Evolutionary conservation across 2,113 vertebrate species (phyloP).

Genomic region (Columba livia): DNA sequence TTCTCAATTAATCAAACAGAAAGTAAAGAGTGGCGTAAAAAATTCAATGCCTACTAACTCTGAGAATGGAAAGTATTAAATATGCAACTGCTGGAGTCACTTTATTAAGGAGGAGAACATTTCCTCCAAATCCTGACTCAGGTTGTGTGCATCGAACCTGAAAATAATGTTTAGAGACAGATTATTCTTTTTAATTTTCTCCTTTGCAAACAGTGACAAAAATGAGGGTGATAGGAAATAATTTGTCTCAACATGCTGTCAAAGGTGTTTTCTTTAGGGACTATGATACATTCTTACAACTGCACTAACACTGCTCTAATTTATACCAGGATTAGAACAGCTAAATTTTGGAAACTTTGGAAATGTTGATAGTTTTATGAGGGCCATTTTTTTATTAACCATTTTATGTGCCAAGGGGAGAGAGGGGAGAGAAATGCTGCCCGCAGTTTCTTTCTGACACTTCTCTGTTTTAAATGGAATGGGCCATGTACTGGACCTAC

Average conservation of each 20-base stretch:
- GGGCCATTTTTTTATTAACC: neutral
- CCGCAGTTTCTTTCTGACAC: neutral
- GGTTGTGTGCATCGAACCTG: neutral
- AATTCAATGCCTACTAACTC: neutral
- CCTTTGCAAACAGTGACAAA: slow-evolving; percentile 15
- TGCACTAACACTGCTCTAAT: neutral
- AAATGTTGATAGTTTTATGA: neutral
- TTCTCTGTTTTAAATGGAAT: neutral
- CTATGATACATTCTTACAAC: neutral
- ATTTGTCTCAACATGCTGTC: neutral
- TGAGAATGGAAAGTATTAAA: neutral
- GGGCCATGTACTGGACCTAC: neutral
- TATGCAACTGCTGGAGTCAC: neutral
- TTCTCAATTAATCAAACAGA: slow-evolving; percentile 26
- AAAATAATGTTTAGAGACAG: slow-evolving; percentile 4
- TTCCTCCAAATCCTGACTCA: neutral
- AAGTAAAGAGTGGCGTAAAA: neutral
- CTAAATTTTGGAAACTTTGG: neutral
- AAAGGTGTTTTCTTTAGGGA: neutral
- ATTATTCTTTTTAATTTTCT: slow-evolving; percentile 32
- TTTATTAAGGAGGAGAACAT: neutral
- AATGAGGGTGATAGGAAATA: neutral
- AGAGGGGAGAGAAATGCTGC: neutral
- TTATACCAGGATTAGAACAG: neutral
- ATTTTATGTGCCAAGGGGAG: neutral